phyloP scores from a whole-genome alignment of 2,888 invertebrate species.

The Leucophora obtusa region DNA sequence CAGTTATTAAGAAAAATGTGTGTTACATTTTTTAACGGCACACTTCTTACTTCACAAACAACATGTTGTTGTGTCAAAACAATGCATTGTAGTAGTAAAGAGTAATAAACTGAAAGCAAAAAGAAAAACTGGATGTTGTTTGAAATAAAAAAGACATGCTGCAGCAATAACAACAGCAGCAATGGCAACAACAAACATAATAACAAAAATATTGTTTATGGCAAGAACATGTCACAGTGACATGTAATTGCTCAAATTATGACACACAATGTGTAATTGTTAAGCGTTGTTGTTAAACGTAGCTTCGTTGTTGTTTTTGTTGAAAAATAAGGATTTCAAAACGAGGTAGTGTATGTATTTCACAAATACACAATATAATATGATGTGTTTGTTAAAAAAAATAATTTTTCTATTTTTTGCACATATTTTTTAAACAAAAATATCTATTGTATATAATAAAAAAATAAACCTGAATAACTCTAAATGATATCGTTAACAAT shows the following conservation, averaged over 20 bases:
- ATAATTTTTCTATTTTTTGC: neutral
- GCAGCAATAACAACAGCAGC: slow-evolving; percentile 54
- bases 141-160: slow-evolving; percentile 14
- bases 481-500: slow-evolving; percentile 54
- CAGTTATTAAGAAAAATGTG: too few relatives aligned
- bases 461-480: slow-evolving; percentile 36
- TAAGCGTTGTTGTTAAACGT: slow-evolving; percentile 31
- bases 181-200: slow-evolving; percentile 59
- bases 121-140: neutral
- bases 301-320: neutral
- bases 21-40: too few relatives aligned
- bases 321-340: slow-evolving; percentile 15
- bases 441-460: slow-evolving; percentile 11
- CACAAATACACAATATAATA: neutral
- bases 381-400: slow-evolving; percentile 21
- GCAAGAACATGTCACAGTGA: slow-evolving; percentile 67
- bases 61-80: slow-evolving; percentile 58
- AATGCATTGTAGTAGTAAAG: slow-evolving; percentile 44
- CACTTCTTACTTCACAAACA: slow-evolving; percentile 37
- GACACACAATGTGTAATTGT: slow-evolving; percentile 67
- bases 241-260: slow-evolving; percentile 73
- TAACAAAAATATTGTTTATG: slow-evolving; percentile 65
- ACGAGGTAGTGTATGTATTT: neutral
- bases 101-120: slow-evolving; percentile 56
- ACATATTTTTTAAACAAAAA: slow-evolving; percentile 14